Conservation (phyloP, 2,113 vertebrate genomes). For the Martes martes region DNA sequence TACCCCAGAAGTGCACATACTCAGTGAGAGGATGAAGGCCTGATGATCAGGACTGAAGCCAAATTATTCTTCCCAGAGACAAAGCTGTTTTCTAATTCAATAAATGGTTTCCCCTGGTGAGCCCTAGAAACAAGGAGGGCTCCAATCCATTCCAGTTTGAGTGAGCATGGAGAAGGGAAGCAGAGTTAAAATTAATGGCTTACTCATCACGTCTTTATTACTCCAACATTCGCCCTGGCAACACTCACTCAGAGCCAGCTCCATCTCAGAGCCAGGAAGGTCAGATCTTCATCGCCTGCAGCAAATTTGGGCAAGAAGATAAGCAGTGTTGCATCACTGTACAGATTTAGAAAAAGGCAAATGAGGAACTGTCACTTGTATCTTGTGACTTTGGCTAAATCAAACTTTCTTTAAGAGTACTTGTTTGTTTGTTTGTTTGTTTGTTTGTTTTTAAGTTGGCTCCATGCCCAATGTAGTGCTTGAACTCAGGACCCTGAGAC, state of each 20-base stretch:
- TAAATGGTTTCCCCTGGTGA: not conserved
- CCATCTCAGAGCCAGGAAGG: not conserved
- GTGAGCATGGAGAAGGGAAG: not conserved
- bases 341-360: slow-evolving; percentile 40
- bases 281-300: not conserved
- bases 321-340: not conserved
- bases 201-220: not conserved
- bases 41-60: not conserved
- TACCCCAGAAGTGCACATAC: not conserved
- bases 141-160: not conserved
- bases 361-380: not conserved
- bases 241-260: not conserved
- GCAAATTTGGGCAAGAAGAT: slow-evolving; percentile 7
- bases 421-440: not conserved
- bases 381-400: not conserved
- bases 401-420: not conserved
- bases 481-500: too few species aligned
- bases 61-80: not conserved
- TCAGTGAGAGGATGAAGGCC: not conserved
- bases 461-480: too few species aligned
- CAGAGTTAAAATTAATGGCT: not conserved
- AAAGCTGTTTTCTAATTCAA: not conserved
- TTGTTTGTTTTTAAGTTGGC: too few species aligned
- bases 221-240: not conserved
- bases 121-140: not conserved